Conservation (phyloP, 2,113 vertebrate genomes). For the Laterallus jamaicensis region DNA sequence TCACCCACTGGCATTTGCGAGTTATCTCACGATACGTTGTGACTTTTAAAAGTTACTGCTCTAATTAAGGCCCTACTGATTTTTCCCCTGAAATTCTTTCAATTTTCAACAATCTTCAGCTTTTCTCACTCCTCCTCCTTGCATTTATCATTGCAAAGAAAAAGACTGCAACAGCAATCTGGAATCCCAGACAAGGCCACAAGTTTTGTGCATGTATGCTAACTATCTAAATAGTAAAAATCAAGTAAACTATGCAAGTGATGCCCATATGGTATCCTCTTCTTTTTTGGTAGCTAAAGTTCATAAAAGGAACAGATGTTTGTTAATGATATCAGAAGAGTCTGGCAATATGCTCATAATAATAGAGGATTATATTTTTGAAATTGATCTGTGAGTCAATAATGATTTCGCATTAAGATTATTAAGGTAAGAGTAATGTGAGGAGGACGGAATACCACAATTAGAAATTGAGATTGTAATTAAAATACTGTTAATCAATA, state of each 20-base stretch:
- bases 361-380: slow-evolving; percentile 16
- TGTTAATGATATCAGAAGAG: slow-evolving; percentile 35
- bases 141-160: not conserved
- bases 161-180: not conserved
- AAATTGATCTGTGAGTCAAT: slow-evolving; percentile 25
- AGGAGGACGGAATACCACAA: not conserved
- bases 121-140: not conserved
- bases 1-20: not conserved
- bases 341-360: not conserved
- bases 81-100: not conserved
- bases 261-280: not conserved
- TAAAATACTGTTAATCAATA: not conserved
- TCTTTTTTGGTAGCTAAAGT: slow-evolving; percentile 1
- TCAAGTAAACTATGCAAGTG: not conserved
- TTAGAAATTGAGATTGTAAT: not conserved
- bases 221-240: not conserved
- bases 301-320: slow-evolving; percentile 31
- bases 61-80: not conserved
- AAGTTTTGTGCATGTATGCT: not conserved
- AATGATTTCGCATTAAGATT: not conserved
- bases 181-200: not conserved
- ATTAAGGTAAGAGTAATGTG: slow-evolving; percentile 18
- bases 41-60: not conserved
- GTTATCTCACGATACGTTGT: not conserved
- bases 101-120: not conserved